A percentile compares a stretch with the other conserved stretches of the same genome.
Conservation (phyloP, 2,888 invertebrate genomes). For the Crematogaster levior region DNA sequence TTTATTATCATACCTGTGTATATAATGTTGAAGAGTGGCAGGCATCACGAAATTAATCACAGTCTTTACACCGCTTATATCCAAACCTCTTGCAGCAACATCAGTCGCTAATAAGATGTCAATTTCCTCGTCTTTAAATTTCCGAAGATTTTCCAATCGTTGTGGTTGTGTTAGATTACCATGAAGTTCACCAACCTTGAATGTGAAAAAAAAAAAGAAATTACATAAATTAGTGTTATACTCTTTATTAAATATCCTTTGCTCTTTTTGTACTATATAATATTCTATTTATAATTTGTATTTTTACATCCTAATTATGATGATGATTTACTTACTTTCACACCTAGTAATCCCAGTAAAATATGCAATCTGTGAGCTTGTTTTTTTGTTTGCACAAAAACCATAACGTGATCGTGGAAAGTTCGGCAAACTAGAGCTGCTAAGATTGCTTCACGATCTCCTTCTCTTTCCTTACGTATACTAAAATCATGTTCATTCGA, state of each 20-base stretch:
- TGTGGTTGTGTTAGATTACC: conserved; percentile 98
- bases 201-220: background rate
- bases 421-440: conserved; percentile 94
- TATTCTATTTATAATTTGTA: no score
- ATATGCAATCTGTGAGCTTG: conserved; percentile 98
- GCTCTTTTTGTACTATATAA: background rate
- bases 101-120: conserved; percentile 98
- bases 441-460: conserved; percentile 96
- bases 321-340: conserved; percentile 89
- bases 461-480: conserved; percentile 95
- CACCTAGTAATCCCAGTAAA: conserved; percentile 94
- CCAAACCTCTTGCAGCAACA: conserved; percentile 97
- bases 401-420: conserved; percentile 96
- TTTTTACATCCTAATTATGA: conserved; percentile 21
- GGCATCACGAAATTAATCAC: conserved; percentile 99
- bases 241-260: background rate
- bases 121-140: conserved; percentile 94
- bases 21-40: conserved; percentile 97
- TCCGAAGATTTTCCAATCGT: conserved; percentile 94
- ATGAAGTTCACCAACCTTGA: conserved; percentile 94
- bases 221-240: background rate
- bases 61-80: conserved; percentile 98
- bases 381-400: conserved; percentile 98
- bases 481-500: conserved; percentile 83
- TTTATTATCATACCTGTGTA: conserved; percentile 90